These are phyloP conservation scores for Semnornis frantzii DNA, from an alignment of 2,113 vertebrate genomes.

Conservation along the genomic window DNA sequence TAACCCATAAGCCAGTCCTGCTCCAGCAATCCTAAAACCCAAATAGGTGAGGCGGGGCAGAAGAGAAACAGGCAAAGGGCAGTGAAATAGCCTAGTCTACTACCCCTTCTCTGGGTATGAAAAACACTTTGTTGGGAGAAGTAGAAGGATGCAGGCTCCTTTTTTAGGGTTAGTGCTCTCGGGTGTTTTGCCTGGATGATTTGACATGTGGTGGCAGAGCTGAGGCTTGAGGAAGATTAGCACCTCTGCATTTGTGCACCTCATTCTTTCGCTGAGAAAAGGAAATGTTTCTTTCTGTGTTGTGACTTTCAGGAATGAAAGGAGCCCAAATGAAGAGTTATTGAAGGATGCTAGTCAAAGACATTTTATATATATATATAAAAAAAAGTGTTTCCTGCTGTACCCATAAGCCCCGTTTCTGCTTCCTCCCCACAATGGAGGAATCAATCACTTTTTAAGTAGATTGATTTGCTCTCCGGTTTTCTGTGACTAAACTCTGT, in stretches of 20 bases:
- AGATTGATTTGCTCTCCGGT: constrained; percentile 32
- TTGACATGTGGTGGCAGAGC: background rate
- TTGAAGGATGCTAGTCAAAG: background rate
- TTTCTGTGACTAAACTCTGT: constrained; percentile 12
- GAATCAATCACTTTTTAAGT: constrained; percentile 4
- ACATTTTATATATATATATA: background rate
- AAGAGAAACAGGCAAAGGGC: background rate
- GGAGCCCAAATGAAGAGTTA: background rate
- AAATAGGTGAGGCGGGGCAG: background rate
- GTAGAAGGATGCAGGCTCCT: background rate
- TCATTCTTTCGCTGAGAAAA: background rate
- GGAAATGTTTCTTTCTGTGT: background rate
- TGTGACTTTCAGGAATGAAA: background rate
- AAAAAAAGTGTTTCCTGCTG: background rate
- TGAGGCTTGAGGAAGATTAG: background rate
- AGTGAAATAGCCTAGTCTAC: background rate
- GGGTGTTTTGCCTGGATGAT: background rate
- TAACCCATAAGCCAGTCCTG: background rate
- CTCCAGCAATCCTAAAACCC: background rate
- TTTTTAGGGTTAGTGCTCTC: background rate
- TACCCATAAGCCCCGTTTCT: background rate
- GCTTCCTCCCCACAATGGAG: background rate
- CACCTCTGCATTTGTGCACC: background rate
- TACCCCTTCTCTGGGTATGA: rapidly evolving
- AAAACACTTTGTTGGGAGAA: background rate